phyloP scores from a whole-genome alignment of 2,888 invertebrate genomes.

The Eurois occulta region DNA sequence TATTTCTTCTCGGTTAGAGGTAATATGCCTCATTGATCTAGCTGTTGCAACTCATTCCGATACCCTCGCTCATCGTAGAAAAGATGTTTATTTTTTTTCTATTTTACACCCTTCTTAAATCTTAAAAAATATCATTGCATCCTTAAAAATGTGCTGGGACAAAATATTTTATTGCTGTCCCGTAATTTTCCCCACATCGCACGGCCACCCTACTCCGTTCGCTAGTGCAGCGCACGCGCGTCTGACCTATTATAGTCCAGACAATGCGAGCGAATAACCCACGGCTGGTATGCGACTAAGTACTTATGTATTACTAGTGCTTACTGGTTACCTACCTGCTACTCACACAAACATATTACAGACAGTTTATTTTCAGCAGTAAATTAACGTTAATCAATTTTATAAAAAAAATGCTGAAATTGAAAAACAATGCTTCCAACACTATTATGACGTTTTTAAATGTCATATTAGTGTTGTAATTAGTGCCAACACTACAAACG shows the following conservation, averaged over 20 bases:
- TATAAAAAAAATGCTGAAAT: not conserved
- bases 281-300: conserved; percentile 73
- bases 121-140: not conserved
- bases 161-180: not conserved
- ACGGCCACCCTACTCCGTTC: conserved; percentile 52
- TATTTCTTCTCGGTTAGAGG: not conserved
- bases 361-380: not conserved
- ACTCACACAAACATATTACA: not conserved
- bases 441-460: not conserved
- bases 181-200: not conserved
- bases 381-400: not conserved
- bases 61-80: not conserved
- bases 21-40: not conserved
- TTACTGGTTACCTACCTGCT: conserved; percentile 19
- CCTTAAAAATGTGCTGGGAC: not conserved
- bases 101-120: not conserved
- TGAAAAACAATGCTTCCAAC: not conserved
- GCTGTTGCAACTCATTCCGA: not conserved
- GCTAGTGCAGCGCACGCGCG: conserved; percentile 72
- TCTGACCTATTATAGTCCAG: conserved; percentile 81
- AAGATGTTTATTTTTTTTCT: not conserved
- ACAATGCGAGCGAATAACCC: conserved; percentile 88
- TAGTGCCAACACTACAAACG: not conserved
- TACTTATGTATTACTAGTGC: conserved; percentile 46
- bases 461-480: too few relatives aligned